Base-by-base conservation (phyloP, 1,140 invertebrate genomes). In the Euschistus heros region DNA sequence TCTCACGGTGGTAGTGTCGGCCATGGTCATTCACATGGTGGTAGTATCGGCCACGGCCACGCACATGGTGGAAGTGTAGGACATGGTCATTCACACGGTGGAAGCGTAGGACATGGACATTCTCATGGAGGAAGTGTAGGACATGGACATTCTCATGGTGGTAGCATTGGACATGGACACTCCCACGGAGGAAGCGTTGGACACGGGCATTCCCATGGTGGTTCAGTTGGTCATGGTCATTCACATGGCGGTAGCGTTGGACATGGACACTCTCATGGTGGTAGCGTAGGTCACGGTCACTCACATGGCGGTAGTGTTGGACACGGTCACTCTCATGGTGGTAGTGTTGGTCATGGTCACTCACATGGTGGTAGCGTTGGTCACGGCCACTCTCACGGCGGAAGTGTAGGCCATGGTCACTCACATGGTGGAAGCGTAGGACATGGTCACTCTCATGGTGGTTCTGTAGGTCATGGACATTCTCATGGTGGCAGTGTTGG, bases 101-200 rank as follows among this genome's bases (percentile, higher is more conserved):
- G 65, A 17, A 60, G 65, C 54, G 47, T 66, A 50, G 65, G 65
- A 54, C 65, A 66, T 33, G 65, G 65, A 7, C 65, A 66, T 26
- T 22, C n/a, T 14, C 60, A 62, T 30, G 60, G 65, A 50, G 47
- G 47, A 18, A 50, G 22, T 17, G 22, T 50, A 20, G 47, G 47
- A 4, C 47, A 50, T 50, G 47, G 47, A 10, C 47, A 50, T 22
- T 50, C 47, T n/a, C 47, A 50, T 50, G 47, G 47, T 50, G 47
- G 47, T 22, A 50, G 10, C 22, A 50, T 50, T 50, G 47, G 47
- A 22, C 47, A 50, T 50, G 47, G 47, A 18, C 47, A 50, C 17
- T 50, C 47, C 5, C 47, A 50, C 22, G 47, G 47, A 20, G 47
- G 47, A 18, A 50, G 22, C 14, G 22, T 50, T 50, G 47, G 47